phyloP scores from a whole-genome alignment of 2,797 vertebrate genomes.

The Calcarius lapponicus region DNA sequence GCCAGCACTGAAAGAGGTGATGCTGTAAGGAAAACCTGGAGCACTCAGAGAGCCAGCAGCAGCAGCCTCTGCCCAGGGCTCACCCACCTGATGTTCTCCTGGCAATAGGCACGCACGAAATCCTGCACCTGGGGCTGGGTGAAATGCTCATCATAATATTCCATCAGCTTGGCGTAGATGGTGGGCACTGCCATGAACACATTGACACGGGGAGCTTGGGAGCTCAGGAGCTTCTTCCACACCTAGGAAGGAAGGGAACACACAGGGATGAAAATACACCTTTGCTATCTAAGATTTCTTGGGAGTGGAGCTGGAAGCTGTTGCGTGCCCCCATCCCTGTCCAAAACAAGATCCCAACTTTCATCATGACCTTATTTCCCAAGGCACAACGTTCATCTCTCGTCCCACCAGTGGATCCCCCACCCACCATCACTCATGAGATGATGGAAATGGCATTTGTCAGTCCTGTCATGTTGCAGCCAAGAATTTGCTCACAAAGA shows the following conservation, averaged over 20 bases:
- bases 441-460: background rate
- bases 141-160: slow-evolving; percentile 85
- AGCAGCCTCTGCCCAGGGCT: background rate
- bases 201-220: slow-evolving; percentile 77
- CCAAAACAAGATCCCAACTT: background rate
- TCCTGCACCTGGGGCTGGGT: slow-evolving; percentile 84
- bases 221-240: slow-evolving; percentile 84
- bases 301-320: background rate
- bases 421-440: background rate
- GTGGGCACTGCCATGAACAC: slow-evolving; percentile 97
- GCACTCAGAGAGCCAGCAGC: background rate
- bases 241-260: slow-evolving; percentile 76
- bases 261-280: rapidly evolving
- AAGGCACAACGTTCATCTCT: background rate
- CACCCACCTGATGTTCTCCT: slow-evolving; percentile 87
- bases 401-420: background rate
- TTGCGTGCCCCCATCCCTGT: rapidly evolving
- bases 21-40: background rate
- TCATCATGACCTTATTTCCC: background rate
- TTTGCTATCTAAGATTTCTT: background rate
- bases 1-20: background rate
- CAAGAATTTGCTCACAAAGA: background rate
- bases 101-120: slow-evolving; percentile 86
- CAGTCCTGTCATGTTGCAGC: background rate
- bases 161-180: slow-evolving; percentile 89